Base-by-base conservation (phyloP, 2,797 vertebrate genomes). In the Urocyon cinereoargenteus region DNA sequence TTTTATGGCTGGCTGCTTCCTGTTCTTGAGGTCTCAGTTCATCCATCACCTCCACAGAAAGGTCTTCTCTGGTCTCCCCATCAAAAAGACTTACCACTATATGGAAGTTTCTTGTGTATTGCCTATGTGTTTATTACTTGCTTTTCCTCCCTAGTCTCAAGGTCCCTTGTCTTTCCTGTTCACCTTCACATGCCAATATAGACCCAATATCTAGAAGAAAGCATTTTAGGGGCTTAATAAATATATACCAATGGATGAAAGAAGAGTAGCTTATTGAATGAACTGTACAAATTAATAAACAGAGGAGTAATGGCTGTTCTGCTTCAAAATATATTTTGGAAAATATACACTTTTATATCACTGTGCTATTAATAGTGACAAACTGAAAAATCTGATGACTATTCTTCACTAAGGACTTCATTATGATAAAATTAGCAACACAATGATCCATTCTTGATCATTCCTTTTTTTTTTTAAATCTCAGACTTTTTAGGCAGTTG, bases 381-480 rank as follows among this genome's bases (percentile, higher is more conserved):
- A 62, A 64, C 2, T 36, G 45, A 8, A 55, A 86, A 85, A 51
- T n/a, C 11, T 53, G 26, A 73, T 77, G 13, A 12, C 7, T 19
- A 24, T 45, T 90, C 51, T 93, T 96, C 45, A 90, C 14, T 18
- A 53, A 53, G 28, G 40, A 94, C 14, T 86, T 85, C 45, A 73
- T n/a, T 92, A 53, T 64, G 64, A 85, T 66, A 82, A 82, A 94
- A 86, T 82, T n/a, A 75, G 12, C 79, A 59, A 31, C 61, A 77
- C 3, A 66, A 55, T 77, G 78, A 91, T 19, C 6, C 22, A 64
- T 77, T 90, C 24, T 68, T 26, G 4, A 64, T 16, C 93, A 1
- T 45, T 84, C 53, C 66, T n/a, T 87, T 53, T 6, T 34, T 8
- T n/a, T 34, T 8, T 45, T n/a, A 86, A 83, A 53, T 34, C 7